phyloP scores from a whole-genome alignment of 2,113 vertebrate genomes.

The Eretmochelys imbricata region DNA sequence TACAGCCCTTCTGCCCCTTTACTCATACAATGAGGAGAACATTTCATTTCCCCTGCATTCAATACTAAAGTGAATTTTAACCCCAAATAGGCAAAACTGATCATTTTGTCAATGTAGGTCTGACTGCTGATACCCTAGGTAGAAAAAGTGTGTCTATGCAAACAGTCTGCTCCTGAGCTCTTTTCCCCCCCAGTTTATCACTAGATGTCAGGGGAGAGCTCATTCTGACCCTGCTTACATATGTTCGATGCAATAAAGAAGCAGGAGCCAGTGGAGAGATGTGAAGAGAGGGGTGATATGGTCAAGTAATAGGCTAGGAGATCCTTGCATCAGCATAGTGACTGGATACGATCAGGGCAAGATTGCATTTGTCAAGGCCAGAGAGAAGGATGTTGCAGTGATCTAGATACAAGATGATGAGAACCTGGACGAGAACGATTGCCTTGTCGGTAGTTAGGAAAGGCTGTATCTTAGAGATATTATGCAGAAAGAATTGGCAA shows the following conservation, averaged over 20 bases:
- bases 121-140: not conserved
- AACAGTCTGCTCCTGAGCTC: not conserved
- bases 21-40: not conserved
- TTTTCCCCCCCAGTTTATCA: not conserved
- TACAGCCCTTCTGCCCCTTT: not conserved
- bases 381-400: not conserved
- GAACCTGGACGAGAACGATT: not conserved
- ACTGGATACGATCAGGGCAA: not conserved
- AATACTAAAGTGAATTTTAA: not conserved
- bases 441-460: not conserved
- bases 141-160: not conserved
- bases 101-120: not conserved
- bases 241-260: not conserved
- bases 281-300: not conserved
- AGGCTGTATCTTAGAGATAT: not conserved
- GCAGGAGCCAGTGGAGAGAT: not conserved
- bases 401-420: not conserved
- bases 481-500: too few species aligned
- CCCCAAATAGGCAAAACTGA: not conserved
- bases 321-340: not conserved
- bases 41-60: not conserved
- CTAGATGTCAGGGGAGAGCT: not conserved
- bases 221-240: not conserved
- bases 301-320: not conserved
- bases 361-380: not conserved